A percentile compares a stretch with the other conserved stretches of the same genome.
phyloP scores from a whole-genome alignment of 2,113 vertebrate genomes.

The Toxotes chatareus region DNA sequence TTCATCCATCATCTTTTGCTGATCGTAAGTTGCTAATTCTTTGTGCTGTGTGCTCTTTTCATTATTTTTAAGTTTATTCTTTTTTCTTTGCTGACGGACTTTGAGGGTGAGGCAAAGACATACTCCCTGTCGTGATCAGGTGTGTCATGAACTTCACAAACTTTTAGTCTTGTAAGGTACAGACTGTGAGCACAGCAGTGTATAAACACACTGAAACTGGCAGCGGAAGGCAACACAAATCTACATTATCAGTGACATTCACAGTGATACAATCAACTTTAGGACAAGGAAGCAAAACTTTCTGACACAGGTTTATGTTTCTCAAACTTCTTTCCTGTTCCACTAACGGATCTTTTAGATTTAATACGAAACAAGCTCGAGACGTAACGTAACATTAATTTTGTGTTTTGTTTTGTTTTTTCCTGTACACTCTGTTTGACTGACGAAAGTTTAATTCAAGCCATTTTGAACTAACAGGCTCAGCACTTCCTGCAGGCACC shows the following conservation, averaged over 20 bases:
- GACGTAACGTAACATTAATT: neutral
- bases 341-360: no score
- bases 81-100: neutral
- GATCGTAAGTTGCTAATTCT: neutral
- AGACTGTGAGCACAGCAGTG: neutral
- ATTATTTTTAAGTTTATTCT: no score
- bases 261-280: neutral
- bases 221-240: neutral
- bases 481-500: slow-evolving; percentile 20
- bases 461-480: neutral
- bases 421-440: neutral
- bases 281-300: neutral
- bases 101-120: neutral
- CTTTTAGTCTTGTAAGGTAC: neutral
- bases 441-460: neutral
- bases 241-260: slow-evolving; percentile 1
- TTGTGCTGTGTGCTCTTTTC: no score
- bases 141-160: neutral
- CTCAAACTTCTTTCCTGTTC: no score
- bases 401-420: neutral
- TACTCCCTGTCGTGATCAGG: neutral
- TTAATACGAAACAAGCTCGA: neutral
- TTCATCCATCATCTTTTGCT: neutral
- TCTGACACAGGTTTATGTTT: no score
- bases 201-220: neutral